Percentiles rank a stretch among this genome's conserved stretches.
Conservation (phyloP, 1,140 invertebrate species). For the Dendroctonus valens region DNA sequence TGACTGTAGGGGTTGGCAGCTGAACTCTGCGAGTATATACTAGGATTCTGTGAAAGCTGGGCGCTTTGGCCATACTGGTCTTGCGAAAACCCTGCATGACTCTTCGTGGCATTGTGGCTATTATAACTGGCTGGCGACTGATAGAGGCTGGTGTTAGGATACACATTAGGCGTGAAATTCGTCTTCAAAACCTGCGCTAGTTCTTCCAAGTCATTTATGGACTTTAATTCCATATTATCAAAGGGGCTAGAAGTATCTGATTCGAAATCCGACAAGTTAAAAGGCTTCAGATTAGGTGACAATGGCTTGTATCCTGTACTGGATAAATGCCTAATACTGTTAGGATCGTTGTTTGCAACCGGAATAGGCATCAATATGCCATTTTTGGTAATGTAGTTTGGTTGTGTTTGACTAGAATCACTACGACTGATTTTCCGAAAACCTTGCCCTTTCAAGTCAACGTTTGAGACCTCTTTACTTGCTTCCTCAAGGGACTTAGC, state of each 20-base stretch:
- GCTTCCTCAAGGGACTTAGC: neutral
- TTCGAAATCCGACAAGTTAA: constrained; percentile 70
- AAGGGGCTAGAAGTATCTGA: constrained; percentile 86
- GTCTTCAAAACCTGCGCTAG: constrained; percentile 68
- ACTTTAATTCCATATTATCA: constrained; percentile 87
- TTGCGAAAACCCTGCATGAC: constrained; percentile 9
- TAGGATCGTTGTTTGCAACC: constrained; percentile 15
- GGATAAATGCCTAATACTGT: neutral
- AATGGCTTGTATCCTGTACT: constrained; percentile 21
- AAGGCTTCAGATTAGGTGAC: constrained; percentile 39
- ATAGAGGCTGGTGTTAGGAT: constrained; percentile 7
- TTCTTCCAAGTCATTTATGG: constrained; percentile 86
- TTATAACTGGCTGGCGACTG: constrained; percentile 2
- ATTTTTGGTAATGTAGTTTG: constrained; percentile 35
- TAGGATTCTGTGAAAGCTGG: neutral
- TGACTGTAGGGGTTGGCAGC: constrained; percentile 5
- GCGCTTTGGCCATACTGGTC: neutral
- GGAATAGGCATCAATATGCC: constrained; percentile 41
- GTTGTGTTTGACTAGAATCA: constrained; percentile 29
- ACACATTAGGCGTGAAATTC: constrained; percentile 19
- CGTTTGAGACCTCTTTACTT: neutral
- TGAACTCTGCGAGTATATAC: neutral
- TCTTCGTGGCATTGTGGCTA: neutral
- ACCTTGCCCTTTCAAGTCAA: neutral
- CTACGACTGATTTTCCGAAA: constrained; percentile 8